Evolutionary conservation across 2,113 vertebrate genomes (phyloP).

Genomic region (Dissostichus mawsoni): DNA sequence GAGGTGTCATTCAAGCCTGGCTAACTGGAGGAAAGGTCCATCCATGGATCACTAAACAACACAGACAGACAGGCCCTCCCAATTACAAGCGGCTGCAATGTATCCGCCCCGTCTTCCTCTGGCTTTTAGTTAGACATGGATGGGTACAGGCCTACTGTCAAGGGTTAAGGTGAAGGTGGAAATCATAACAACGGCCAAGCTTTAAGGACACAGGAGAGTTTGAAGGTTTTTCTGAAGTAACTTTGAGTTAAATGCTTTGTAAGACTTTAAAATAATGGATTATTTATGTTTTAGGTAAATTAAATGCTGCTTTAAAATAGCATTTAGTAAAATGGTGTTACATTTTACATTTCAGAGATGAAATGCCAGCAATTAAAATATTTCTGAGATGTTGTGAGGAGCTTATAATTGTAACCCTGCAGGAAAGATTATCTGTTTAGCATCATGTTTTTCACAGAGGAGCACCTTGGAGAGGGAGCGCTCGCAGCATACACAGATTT

Average conservation of each 20-base stretch:
- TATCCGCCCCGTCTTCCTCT: conserved; percentile 31
- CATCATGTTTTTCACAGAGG: conserved; percentile 53
- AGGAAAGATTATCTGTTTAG: conserved; percentile 25
- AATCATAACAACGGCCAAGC: conserved; percentile 38
- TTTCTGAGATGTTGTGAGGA: conserved; percentile 28
- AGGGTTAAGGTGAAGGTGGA: conserved; percentile 28
- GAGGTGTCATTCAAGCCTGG: conserved; percentile 75
- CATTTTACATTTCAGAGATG: conserved; percentile 25
- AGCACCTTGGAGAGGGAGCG: conserved; percentile 40
- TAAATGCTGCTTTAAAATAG: background rate
- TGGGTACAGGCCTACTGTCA: background rate
- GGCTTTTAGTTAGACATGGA: conserved; percentile 51
- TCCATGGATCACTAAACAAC: conserved; percentile 77
- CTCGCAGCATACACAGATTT: conserved; percentile 40
- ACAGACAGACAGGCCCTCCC: conserved; percentile 63
- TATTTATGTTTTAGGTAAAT: conserved; percentile 10
- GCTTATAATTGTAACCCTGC: conserved; percentile 36
- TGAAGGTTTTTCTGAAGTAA: background rate
- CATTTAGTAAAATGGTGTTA: background rate
- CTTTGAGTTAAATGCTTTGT: background rate
- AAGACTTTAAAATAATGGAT: background rate
- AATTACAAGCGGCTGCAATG: conserved; percentile 66
- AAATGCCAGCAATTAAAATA: conserved; percentile 17
- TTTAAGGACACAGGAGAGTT: conserved; percentile 1
- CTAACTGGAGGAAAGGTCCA: conserved; percentile 69